A percentile compares a stretch with the other conserved stretches of the same genome.
These are phyloP conservation scores for Sinocyclocheilus grahami DNA, from an alignment of 2,113 vertebrate genomes.

Conservation along the genomic window DNA sequence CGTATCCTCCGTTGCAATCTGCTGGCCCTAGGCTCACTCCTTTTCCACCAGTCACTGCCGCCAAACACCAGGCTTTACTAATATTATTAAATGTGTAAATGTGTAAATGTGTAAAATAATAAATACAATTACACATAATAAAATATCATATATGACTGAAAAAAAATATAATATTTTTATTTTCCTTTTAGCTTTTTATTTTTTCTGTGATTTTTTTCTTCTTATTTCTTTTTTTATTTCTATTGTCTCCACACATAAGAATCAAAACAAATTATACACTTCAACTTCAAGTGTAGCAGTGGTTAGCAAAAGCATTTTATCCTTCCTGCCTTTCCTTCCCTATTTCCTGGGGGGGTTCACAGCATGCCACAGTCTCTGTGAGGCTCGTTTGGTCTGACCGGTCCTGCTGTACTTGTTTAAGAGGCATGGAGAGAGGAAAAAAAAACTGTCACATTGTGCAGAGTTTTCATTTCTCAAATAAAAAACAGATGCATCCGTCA, in stretches of 20 bases:
- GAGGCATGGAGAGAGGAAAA: neutral
- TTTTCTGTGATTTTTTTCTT: too few species aligned
- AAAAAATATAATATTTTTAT: too few species aligned
- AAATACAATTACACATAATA: too few species aligned
- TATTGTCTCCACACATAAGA: neutral
- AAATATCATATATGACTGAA: too few species aligned
- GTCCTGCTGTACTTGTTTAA: neutral
- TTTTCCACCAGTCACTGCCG: too few species aligned
- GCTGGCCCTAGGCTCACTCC: too few species aligned
- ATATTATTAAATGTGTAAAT: too few species aligned
- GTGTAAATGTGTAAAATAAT: too few species aligned
- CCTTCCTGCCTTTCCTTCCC: neutral
- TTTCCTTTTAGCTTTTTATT: too few species aligned
- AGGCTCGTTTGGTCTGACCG: neutral
- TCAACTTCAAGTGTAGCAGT: neutral
- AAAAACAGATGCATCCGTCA: constrained; percentile 31
- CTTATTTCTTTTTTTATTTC: too few species aligned
- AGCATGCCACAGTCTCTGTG: constrained; percentile 16
- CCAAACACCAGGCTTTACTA: too few species aligned
- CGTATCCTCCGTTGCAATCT: too few species aligned
- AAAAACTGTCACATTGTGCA: constrained; percentile 55
- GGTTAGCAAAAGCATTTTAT: neutral
- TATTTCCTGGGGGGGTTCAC: neutral
- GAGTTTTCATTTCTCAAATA: constrained; percentile 50
- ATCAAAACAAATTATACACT: neutral